Conservation (phyloP, 2,888 invertebrate genomes). For the Pammene fasciana region DNA sequence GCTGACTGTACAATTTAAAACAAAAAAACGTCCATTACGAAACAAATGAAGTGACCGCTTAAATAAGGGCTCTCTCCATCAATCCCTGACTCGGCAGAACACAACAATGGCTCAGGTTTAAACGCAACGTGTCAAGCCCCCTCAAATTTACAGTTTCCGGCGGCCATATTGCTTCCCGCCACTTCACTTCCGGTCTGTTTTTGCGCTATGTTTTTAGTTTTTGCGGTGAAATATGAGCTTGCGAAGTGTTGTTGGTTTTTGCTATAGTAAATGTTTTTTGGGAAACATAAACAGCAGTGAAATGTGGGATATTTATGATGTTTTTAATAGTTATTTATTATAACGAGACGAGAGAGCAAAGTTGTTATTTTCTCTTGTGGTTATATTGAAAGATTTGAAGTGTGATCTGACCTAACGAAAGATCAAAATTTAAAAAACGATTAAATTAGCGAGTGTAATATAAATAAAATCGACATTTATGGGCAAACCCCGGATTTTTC, state of each 20-base stretch:
- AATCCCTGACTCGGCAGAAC: conserved; percentile 12
- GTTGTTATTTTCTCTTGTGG: too few relatives aligned
- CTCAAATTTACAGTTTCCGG: conserved; percentile 48
- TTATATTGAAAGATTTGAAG: too few relatives aligned
- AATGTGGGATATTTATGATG: neutral
- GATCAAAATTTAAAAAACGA: too few relatives aligned
- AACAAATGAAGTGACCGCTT: neutral
- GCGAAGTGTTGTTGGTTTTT: conserved; percentile 9
- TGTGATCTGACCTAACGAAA: too few relatives aligned
- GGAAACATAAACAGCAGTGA: neutral
- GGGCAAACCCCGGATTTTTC: too few relatives aligned
- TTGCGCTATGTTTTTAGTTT: conserved; percentile 23
- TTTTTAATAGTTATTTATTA: neutral
- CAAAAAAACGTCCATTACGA: too few relatives aligned
- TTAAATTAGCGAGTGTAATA: too few relatives aligned
- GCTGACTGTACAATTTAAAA: neutral
- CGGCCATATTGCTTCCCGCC: conserved; percentile 51
- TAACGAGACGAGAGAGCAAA: too few relatives aligned
- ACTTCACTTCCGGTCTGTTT: conserved; percentile 40
- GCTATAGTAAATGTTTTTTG: conserved; percentile 2
- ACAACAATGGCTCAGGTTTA: conserved; percentile 7
- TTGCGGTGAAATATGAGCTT: conserved; percentile 23
- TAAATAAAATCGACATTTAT: too few relatives aligned
- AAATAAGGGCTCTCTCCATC: conserved; percentile 6
- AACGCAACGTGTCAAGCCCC: conserved; percentile 33